These are phyloP conservation scores for Hirundichthys speculiger DNA, from an alignment of 2,113 vertebrate species.

Conservation along the genomic window DNA sequence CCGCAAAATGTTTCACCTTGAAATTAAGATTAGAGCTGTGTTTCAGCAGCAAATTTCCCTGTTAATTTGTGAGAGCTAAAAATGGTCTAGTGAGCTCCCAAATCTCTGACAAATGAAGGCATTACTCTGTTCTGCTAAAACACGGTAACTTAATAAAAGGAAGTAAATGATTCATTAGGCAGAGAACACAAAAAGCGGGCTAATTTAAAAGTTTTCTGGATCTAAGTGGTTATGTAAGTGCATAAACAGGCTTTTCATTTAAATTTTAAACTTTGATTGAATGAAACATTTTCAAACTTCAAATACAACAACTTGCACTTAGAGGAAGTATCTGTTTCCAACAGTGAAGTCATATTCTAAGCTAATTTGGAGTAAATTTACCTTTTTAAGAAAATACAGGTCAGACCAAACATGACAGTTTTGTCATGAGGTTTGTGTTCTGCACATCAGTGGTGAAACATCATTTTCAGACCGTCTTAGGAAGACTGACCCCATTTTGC, in stretches of 20 bases:
- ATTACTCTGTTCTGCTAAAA: constrained; percentile 13
- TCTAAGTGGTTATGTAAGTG: not conserved
- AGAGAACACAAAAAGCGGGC: constrained; percentile 8
- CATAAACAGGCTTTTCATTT: not conserved
- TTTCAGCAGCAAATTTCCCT: constrained; percentile 8
- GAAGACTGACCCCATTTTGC: too few species aligned
- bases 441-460: too few species aligned
- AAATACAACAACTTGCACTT: not conserved
- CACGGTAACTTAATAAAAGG: not conserved
- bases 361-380: not conserved
- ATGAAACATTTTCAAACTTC: not conserved
- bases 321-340: not conserved
- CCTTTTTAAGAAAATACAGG: not conserved
- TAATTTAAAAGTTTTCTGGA: not conserved
- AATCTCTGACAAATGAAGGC: constrained; percentile 29
- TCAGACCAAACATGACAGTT: not conserved
- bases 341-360: not conserved
- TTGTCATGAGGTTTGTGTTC: too few species aligned
- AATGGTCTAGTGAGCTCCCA: constrained; percentile 32
- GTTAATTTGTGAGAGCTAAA: constrained; percentile 45
- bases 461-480: too few species aligned
- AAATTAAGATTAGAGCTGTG: constrained; percentile 26
- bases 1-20: constrained; percentile 5
- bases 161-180: constrained; percentile 24
- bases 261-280: not conserved